phyloP scores from a whole-genome alignment of 2,797 vertebrate genomes.

The Arctocebus calabarensis region DNA sequence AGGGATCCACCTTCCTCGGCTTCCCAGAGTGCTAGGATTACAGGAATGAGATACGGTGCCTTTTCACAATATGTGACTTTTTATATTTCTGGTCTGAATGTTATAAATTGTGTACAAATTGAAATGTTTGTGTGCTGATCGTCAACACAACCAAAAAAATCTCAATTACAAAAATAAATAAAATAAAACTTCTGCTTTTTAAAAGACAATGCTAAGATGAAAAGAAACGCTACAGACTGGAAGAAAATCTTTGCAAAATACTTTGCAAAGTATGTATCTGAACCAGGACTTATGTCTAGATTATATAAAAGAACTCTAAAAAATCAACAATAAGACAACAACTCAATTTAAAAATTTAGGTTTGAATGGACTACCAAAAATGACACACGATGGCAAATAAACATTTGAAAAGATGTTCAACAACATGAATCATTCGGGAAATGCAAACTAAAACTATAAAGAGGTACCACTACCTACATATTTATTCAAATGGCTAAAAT shows the following conservation, averaged over 20 bases:
- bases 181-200: background rate
- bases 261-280: background rate
- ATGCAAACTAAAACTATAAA: background rate
- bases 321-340: background rate
- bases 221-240: background rate
- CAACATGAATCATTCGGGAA: background rate
- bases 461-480: background rate
- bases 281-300: background rate
- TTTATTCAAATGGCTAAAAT: conserved; percentile 11
- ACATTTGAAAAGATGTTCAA: background rate
- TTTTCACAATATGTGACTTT: too few relatives aligned
- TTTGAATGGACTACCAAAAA: background rate
- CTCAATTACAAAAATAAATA: too few relatives aligned
- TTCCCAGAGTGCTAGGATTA: too few relatives aligned
- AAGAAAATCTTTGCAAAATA: background rate
- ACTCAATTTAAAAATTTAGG: background rate
- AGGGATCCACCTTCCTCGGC: too few relatives aligned
- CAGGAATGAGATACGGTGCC: too few relatives aligned
- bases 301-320: background rate
- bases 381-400: background rate
- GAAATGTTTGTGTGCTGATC: too few relatives aligned
- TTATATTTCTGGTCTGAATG: too few relatives aligned
- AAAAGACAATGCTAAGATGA: background rate
- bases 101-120: too few relatives aligned
- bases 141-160: too few relatives aligned